Percentiles rank a stretch among this genome's conserved stretches.
Evolutionary conservation across 2,888 invertebrate species (phyloP).

Genomic region (Phalera bucephala): DNA sequence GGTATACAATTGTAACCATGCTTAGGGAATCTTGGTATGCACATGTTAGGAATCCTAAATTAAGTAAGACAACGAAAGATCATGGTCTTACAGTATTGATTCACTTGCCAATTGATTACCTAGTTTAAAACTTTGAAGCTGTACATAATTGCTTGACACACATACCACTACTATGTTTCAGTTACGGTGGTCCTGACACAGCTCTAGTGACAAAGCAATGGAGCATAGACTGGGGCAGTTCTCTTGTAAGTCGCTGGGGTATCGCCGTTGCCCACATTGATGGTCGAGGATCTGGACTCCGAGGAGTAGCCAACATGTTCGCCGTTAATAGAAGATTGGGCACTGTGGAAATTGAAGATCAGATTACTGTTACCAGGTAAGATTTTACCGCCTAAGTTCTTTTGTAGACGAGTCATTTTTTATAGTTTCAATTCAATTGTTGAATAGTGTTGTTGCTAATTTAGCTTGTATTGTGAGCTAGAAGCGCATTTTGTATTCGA

Average conservation of each 20-base stretch:
- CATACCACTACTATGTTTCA: conserved; percentile 46
- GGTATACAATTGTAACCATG: no score
- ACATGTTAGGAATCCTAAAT: no score
- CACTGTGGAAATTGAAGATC: conserved; percentile 95
- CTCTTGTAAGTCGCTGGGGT: conserved; percentile 91
- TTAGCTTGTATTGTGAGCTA: no score
- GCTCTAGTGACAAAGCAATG: conserved; percentile 92
- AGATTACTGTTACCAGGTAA: conserved; percentile 92
- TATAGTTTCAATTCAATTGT: no score
- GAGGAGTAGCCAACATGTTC: conserved; percentile 92
- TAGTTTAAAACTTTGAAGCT: no score
- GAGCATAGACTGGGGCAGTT: conserved; percentile 93
- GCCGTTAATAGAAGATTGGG: conserved; percentile 93
- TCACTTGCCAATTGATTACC: no score
- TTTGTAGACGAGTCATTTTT: not conserved
- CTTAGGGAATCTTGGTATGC: no score
- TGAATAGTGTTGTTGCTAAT: no score
- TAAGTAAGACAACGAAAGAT: no score
- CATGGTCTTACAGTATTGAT: no score
- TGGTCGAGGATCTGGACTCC: conserved; percentile 93
- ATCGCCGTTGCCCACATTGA: conserved; percentile 95
- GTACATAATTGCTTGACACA: no score
- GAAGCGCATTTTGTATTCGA: no score
- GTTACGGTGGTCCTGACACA: conserved; percentile 96
- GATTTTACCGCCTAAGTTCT: conserved; percentile 3